Evolutionary conservation across 2,888 invertebrate species (phyloP).

Genomic region (Noctua janthe): DNA sequence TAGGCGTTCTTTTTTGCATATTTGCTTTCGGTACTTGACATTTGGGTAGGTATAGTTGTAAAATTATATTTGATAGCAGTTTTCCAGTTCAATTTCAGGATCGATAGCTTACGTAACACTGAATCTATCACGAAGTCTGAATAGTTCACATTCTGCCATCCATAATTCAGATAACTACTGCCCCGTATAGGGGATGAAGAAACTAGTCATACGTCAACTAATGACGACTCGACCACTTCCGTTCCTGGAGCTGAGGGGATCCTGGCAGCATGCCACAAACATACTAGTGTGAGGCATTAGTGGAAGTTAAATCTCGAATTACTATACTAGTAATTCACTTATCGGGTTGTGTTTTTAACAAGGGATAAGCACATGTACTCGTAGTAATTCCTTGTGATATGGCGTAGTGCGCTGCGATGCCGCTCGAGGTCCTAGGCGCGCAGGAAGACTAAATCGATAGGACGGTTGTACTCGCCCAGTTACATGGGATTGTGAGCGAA

Average conservation of each 20-base stretch:
- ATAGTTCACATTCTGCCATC: constrained; percentile 2
- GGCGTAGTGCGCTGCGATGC: constrained; percentile 16
- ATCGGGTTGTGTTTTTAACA: constrained; percentile 30
- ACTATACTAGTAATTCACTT: constrained; percentile 46
- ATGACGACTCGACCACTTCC: constrained; percentile 41
- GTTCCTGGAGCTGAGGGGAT: constrained; percentile 29
- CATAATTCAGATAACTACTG: constrained; percentile 2
- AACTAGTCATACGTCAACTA: constrained; percentile 31
- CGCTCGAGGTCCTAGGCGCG: constrained; percentile 21
- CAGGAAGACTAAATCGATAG: constrained; percentile 44
- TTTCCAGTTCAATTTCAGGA: constrained; percentile 19
- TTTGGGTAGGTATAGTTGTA: background rate
- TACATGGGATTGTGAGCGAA: constrained; percentile 33
- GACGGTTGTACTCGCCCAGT: constrained; percentile 24
- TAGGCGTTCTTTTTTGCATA: constrained; percentile 7
- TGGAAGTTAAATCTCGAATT: constrained; percentile 50
- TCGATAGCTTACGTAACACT: constrained; percentile 24
- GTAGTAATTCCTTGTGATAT: constrained; percentile 18
- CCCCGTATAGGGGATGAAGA: constrained; percentile 25
- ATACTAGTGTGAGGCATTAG: constrained; percentile 42
- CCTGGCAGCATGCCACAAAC: constrained; percentile 51
- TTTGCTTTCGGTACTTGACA: background rate
- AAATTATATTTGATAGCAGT: background rate
- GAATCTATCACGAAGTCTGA: constrained; percentile 6
- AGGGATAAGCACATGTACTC: constrained; percentile 24